Evolutionary conservation across 2,797 vertebrate genomes (phyloP).

Genomic region (Manis pentadactyla): DNA sequence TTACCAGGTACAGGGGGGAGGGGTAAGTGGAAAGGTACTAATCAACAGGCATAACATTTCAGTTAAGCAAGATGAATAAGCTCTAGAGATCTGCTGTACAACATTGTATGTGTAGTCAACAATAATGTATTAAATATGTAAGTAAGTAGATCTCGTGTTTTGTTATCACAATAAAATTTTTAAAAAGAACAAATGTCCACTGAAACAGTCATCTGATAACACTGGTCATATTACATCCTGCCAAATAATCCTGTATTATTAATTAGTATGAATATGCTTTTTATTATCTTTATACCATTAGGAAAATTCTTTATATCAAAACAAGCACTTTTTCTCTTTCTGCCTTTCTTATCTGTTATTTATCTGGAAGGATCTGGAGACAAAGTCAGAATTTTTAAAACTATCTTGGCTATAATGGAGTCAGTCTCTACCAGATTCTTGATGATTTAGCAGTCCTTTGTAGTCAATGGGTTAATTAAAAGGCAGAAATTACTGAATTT

Average conservation of each 20-base stretch:
- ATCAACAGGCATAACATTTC: neutral
- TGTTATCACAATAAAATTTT: neutral
- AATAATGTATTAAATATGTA: neutral
- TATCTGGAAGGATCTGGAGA: neutral
- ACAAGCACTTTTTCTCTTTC: slow-evolving; percentile 10
- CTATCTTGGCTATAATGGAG: neutral
- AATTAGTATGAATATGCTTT: neutral
- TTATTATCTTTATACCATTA: neutral
- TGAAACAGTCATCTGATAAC: neutral
- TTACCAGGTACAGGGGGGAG: neutral
- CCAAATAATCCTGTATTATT: slow-evolving; percentile 2
- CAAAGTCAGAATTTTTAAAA: neutral
- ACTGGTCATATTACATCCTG: neutral
- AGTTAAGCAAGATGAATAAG: neutral
- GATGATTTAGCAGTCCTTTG: neutral
- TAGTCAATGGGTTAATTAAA: neutral
- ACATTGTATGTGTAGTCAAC: neutral
- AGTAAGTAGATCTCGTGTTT: neutral
- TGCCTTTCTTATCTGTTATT: neutral
- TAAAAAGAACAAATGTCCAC: neutral
- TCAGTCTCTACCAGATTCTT: slow-evolving; percentile 15
- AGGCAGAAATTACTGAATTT: neutral
- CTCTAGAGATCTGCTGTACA: neutral
- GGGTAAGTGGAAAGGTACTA: neutral
- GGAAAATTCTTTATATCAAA: slow-evolving; percentile 19